Evolutionary conservation across 92 coral and sea anemone genomes (phyloP), one percentile per base, ranked within the genome.

Genomic region (Bergia puertoricense): DNA sequence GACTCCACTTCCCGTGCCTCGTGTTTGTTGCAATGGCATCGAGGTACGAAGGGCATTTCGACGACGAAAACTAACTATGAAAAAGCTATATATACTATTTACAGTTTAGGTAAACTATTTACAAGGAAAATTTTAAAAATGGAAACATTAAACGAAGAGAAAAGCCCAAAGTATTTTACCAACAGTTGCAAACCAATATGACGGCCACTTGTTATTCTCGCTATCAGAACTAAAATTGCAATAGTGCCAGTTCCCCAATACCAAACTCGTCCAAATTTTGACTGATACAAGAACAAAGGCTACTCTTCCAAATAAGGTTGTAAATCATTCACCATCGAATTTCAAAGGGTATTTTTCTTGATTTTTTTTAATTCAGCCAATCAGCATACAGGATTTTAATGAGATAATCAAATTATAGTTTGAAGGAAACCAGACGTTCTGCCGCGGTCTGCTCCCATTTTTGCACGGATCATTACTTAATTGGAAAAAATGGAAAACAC

Each of bases 201-300:
- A 8, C 54, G 54, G 54, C 54, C 54, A 48, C 54, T 48, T 8
- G 54, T 48, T 8, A 4, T 48, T 8, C 54, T 48, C 54, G 54
- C 54, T 48, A 4, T 48, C 54, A 48, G 54, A 4, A 5, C 73
- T 66, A 20, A 66, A 66, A 16, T 16, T 16, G 8, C 73, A n/a
- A 16, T 30, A 16, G 6, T 66, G 22, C 73, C 73, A 66, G 3
- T 66, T 66, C 5, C 73, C 5, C 73, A 66, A 66, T 66, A 66
- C 73, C 22, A 6, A 66, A 10, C 73, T 10, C 73, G 73, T 66
- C 73, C 73, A 66, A n/a, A 66, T 66, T 66, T 66, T n/a, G 30
- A 66, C 73, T 66, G 73, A 66, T 20, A 66, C n/a, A 10, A 66
- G n/a, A 66, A 66, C 73, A 66, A 66, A 66, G 73, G 73, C 73